Base-by-base conservation (phyloP, 2,888 invertebrate genomes). In the Ochlodes sylvanus region DNA sequence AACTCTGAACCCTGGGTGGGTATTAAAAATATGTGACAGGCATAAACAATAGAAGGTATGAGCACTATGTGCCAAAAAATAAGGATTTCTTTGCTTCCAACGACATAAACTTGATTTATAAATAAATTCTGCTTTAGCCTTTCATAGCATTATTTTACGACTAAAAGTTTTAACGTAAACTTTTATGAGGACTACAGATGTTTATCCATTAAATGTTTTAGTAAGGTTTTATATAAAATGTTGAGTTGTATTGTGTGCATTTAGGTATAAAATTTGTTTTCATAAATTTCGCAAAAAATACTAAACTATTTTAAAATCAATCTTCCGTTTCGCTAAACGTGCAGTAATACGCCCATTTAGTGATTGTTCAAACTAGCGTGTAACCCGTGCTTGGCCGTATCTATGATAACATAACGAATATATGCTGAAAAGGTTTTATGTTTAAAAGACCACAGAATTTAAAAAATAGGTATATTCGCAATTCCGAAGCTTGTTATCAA, bases 341-440 rank as follows among this genome's bases (percentile, higher is more conserved):
- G 2, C 17, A 17, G 9, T 10, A 27, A 5, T 27, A 27, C 27
- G 27, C 27, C 2, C 27, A 27, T 38, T 57, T 32, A 57, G 41
- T 41, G 17, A 10, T 57, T 57, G 38, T 38, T 41, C 10, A 57
- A 19, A 38, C 17, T 57, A 57, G 57, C 57, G 32, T 57, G 15
- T 9, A 12, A 38, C 10, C 12, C n/a, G 41, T 9, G 41, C 44
- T 60, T n/a, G 15, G 2, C 27, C 9, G 1, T 47, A 6, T 47
- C 15, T 17, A 47, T 17, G 15, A 47, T 47, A 7, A 47, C 17
- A 47, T 47, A 17, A 17, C 7, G 17, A 47, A 15, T 1, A 7
- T 47, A 47, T 50, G 50, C 12, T 50, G 9, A 50, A 50, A 50
- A 4, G 2, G 2, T 19, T 50, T 50, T 50, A 19, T 19, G 10